Evolutionary conservation across 2,888 invertebrate genomes (phyloP).

Genomic region (Stegana nigrithorax): DNA sequence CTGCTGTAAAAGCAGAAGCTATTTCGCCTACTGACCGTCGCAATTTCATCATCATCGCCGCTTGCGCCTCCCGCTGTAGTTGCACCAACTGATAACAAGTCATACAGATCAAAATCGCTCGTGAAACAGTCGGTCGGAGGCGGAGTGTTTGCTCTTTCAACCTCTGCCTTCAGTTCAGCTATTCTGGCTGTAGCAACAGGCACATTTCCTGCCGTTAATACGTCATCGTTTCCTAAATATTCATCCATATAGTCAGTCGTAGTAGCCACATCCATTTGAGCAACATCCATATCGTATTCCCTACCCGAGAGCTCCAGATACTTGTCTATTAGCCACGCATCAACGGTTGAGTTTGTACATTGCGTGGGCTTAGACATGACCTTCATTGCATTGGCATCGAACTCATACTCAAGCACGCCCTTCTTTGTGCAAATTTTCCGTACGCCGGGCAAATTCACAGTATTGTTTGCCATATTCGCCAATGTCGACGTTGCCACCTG

Average conservation of each 20-base stretch:
- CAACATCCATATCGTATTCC: conserved; percentile 45
- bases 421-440: conserved; percentile 62
- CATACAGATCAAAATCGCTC: conserved; percentile 63
- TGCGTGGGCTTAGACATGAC: conserved; percentile 49
- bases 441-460: conserved; percentile 36
- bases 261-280: conserved; percentile 22
- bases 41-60: conserved; percentile 38
- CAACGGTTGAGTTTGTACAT: conserved; percentile 49
- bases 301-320: conserved; percentile 53
- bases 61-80: conserved; percentile 31
- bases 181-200: background rate
- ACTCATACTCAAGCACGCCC: conserved; percentile 60
- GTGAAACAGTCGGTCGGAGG: conserved; percentile 64
- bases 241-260: too few species aligned
- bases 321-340: conserved; percentile 64
- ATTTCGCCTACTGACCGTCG: conserved; percentile 31
- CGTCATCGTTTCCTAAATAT: too few species aligned
- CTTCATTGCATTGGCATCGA: conserved; percentile 53
- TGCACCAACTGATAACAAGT: conserved; percentile 45
- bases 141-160: conserved; percentile 42
- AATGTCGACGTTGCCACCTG: background rate
- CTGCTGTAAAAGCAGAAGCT: conserved; percentile 49
- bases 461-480: background rate
- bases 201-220: too few species aligned
- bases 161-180: background rate